Base-by-base conservation (phyloP, 1,140 invertebrate genomes). In the Paracyclopina nana region DNA sequence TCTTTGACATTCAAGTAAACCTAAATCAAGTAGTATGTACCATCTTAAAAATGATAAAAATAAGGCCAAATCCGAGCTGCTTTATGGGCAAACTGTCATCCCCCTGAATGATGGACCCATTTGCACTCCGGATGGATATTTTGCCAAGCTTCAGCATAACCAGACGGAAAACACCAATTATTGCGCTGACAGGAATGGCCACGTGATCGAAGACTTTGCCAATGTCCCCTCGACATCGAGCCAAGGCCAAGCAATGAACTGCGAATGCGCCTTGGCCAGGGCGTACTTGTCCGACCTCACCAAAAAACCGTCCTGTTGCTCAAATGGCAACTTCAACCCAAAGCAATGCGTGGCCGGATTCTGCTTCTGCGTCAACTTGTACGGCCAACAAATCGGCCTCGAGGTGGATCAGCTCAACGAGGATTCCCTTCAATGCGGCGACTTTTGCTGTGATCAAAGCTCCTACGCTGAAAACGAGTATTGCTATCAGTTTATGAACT, bases 371-470 rank as follows among this genome's bases (percentile, higher is more conserved):
- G 34, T 38, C 4, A 20, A 38, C 20, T 16, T 16, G 20, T 38
- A 38, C 20, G 34, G 34, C 14, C 34, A 20, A 38, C 34, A 38
- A 38, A 38, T 20, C 4, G 20, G 20, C n/a, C 14, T 16, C 14
- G 34, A 38, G 8, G 34, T 38, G 34, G 34, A 38, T 38, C 34
- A 38, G 20, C 20, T 38, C n/a, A n/a, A n/a, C n/a, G n/a, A n/a
- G n/a, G n/a, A n/a, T n/a, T n/a, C n/a, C n/a, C n/a, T n/a, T n/a
- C n/a, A n/a, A n/a, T n/a, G n/a, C n/a, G n/a, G n/a, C n/a, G n/a
- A n/a, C n/a, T n/a, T n/a, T n/a, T n/a, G n/a, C n/a, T n/a, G n/a
- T n/a, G n/a, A n/a, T n/a, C n/a, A n/a, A n/a, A n/a, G n/a, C n/a
- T n/a, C n/a, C n/a, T n/a, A n/a, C n/a, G n/a, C n/a, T n/a, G n/a